Conservation (phyloP, 2,797 vertebrate genomes). For the Tenualosa ilisha region DNA sequence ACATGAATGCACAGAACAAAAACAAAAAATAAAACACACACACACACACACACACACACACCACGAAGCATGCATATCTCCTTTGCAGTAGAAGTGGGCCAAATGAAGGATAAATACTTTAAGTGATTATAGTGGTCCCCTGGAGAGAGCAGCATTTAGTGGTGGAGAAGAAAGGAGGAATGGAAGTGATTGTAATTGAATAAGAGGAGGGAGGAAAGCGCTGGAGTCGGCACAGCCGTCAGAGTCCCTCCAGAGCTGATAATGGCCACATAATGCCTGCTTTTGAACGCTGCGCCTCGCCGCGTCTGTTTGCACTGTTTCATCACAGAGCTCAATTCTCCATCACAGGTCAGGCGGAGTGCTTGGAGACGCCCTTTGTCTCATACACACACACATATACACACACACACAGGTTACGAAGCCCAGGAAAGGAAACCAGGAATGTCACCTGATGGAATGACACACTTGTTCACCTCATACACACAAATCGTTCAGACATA, state of each 20-base stretch:
- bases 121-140: slow-evolving; percentile 16
- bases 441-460: neutral
- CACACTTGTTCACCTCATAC: neutral
- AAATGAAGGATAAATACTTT: slow-evolving; percentile 22
- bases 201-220: slow-evolving; percentile 1
- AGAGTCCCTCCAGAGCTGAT: neutral
- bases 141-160: slow-evolving; percentile 2
- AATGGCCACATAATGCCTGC: slow-evolving; percentile 17
- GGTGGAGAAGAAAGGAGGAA: slow-evolving; percentile 3
- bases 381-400: neutral
- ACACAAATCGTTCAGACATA: neutral
- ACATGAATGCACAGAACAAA: neutral
- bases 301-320: neutral
- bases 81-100: neutral
- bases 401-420: neutral
- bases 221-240: neutral
- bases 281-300: neutral
- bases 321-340: neutral
- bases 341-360: neutral
- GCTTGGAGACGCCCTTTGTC: neutral
- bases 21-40: neutral
- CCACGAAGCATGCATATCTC: neutral
- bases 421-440: neutral
- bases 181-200: slow-evolving; percentile 25
- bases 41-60: neutral